Evolutionary conservation across 2,797 vertebrate species (phyloP), one percentile per base, ranked within the genome.

Genomic region (Valencia hispanica): DNA sequence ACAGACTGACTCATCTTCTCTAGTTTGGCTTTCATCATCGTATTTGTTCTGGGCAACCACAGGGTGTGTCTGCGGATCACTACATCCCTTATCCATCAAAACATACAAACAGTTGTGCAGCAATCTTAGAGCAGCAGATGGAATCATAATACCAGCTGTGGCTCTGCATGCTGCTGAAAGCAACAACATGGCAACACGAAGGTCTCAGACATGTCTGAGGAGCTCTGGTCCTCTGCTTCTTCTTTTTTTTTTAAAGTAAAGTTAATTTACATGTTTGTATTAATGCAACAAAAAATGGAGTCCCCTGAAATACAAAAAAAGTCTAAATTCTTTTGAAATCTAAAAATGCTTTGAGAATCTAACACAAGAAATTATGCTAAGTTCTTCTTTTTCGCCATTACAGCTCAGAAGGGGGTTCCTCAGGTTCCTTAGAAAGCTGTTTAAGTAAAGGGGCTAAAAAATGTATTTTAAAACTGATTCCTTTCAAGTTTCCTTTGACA

Each of bases 171-270:
- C 76, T 70, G 34, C 69, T 96, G 97, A 98, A 87, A 98, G 97
- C 87, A 98, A 97, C 88, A 97, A 97, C 78, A 97, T 97, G 77
- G 97, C 97, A 96, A 97, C 74, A 97, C 97, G 92, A 98, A 98
- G 89, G 98, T 97, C 82, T 97, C 97, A 0, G 97, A 98, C 80
- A 97, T 97, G 97, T 98, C 97, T 0, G 97, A 97, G 82, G 97
- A 97, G 94, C 93, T 97, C 39, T 98, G 97, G 96, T 98, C 97
- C 0, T 98, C 97, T 0, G 97, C 97, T 53, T 51, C 3, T 11
- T 15, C 10, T 47, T 50, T 7, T 93, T 98, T 74, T 87, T 98
- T 53, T 95, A 97, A 94, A 97, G 97, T 97, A 84, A 91, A 48
- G 45, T 39, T 45, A 48, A 36, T n/a, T 45, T 32, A 34, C 25